A percentile compares a stretch with the other conserved stretches of the same genome.
Conservation (phyloP, 2,797 vertebrate genomes). For the Chromis chromis region DNA sequence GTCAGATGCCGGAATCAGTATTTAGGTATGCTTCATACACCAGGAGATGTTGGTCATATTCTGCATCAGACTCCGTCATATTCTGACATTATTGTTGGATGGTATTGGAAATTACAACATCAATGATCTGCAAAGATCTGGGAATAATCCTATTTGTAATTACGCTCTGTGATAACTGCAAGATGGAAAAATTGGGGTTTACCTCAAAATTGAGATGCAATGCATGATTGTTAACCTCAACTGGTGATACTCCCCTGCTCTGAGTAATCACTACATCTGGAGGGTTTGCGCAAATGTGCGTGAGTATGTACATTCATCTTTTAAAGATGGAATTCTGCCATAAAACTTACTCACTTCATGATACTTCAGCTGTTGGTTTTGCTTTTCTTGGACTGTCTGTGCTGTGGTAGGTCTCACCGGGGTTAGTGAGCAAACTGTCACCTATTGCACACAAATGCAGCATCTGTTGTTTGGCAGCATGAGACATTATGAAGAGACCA, state of each 20-base stretch:
- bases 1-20: slow-evolving; percentile 41
- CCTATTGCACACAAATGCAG: slow-evolving; percentile 34
- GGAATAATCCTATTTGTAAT: slow-evolving; percentile 30
- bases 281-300: slow-evolving; percentile 16
- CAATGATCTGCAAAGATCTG: slow-evolving; percentile 25
- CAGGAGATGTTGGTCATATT: slow-evolving; percentile 13
- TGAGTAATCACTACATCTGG: slow-evolving; percentile 51
- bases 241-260: slow-evolving; percentile 36
- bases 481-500: slow-evolving; percentile 19
- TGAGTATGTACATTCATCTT: slow-evolving; percentile 36
- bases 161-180: slow-evolving; percentile 10
- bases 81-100: slow-evolving; percentile 6
- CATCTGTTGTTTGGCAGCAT: slow-evolving; percentile 46
- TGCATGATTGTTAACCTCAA: slow-evolving; percentile 29
- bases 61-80: not conserved
- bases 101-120: slow-evolving; percentile 18
- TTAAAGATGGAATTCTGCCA: slow-evolving; percentile 52
- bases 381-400: slow-evolving; percentile 37
- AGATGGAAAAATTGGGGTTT: slow-evolving; percentile 27
- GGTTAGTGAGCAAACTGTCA: slow-evolving; percentile 49
- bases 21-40: slow-evolving; percentile 9
- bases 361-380: slow-evolving; percentile 55
- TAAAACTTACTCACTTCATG: slow-evolving; percentile 22
- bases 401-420: slow-evolving; percentile 27
- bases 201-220: slow-evolving; percentile 32